These are phyloP conservation scores for Isotomurus palustris DNA, from an alignment of 2,888 invertebrate genomes.

Conservation along the genomic window DNA sequence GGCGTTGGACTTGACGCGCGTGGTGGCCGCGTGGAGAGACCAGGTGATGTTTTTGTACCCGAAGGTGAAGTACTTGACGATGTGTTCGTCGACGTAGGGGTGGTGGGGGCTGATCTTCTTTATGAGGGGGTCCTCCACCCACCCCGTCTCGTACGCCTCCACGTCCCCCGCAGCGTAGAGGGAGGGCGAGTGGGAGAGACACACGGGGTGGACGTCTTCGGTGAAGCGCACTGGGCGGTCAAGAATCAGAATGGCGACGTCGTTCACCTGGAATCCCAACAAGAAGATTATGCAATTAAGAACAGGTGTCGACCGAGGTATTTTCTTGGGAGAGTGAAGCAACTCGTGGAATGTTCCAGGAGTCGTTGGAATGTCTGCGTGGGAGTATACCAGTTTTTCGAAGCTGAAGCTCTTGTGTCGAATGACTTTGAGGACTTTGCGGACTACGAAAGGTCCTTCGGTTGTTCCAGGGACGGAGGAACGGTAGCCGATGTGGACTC, in stretches of 20 bases:
- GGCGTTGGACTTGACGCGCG: slow-evolving; percentile 74
- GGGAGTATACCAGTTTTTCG: slow-evolving; percentile 20
- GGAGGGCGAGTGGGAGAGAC: slow-evolving; percentile 59
- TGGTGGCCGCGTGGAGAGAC: slow-evolving; percentile 69
- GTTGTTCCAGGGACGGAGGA: slow-evolving; percentile 28
- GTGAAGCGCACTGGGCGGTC: slow-evolving; percentile 71
- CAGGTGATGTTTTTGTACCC: slow-evolving; percentile 35
- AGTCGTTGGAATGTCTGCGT: too few species aligned
- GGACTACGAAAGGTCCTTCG: slow-evolving; percentile 32
- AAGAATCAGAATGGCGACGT: slow-evolving; percentile 73
- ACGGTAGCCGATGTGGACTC: slow-evolving; percentile 32
- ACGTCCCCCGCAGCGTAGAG: slow-evolving; percentile 66
- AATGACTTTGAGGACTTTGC: slow-evolving; percentile 33
- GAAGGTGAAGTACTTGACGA: slow-evolving; percentile 36
- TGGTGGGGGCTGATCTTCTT: slow-evolving; percentile 27
- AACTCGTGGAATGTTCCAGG: too few species aligned
- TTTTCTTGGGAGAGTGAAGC: too few species aligned
- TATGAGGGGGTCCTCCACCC: slow-evolving; percentile 32
- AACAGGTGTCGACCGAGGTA: too few species aligned
- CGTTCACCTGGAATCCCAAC: slow-evolving; percentile 64
- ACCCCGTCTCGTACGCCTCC: slow-evolving; percentile 57
- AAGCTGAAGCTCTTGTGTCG: slow-evolving; percentile 36
- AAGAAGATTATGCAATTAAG: too few species aligned
- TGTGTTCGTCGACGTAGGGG: slow-evolving; percentile 29
- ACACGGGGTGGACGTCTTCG: slow-evolving; percentile 69